Conservation (phyloP, 2,797 vertebrate genomes). For the Silurus lanzhouensis region DNA sequence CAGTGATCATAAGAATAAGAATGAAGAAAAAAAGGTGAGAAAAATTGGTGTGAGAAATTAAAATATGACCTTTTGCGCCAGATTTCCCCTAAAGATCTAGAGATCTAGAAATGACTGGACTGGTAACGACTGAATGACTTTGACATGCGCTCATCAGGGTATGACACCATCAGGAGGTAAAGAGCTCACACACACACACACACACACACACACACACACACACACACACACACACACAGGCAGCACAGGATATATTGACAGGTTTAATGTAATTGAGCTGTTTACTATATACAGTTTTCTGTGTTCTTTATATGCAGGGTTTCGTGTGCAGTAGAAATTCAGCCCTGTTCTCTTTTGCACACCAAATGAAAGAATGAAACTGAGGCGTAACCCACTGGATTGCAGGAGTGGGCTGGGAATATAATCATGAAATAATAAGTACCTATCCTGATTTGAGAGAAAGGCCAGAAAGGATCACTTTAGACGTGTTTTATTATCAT, state of each 20-base stretch:
- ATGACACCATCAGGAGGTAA: not conserved
- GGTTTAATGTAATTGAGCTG: not conserved
- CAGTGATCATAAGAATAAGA: no score
- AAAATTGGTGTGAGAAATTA: not conserved
- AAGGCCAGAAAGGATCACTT: not conserved
- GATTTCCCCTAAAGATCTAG: not conserved
- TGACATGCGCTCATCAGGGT: constrained; percentile 23
- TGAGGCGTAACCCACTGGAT: not conserved
- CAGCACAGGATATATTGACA: not conserved
- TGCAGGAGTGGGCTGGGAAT: not conserved
- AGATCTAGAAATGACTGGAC: not conserved
- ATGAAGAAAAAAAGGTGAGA: not conserved
- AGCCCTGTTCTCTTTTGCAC: no score
- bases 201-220: no score
- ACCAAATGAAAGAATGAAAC: not conserved
- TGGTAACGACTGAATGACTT: not conserved
- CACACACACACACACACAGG: no score
- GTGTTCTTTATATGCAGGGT: not conserved
- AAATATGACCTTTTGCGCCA: not conserved
- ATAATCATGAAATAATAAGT: not conserved
- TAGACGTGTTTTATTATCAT: not conserved
- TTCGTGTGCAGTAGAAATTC: not conserved
- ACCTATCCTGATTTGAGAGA: not conserved
- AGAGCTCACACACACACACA: no score
- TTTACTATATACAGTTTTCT: not conserved